Base-by-base conservation (phyloP, 2,888 invertebrate species). In the Latheticus oryzae region DNA sequence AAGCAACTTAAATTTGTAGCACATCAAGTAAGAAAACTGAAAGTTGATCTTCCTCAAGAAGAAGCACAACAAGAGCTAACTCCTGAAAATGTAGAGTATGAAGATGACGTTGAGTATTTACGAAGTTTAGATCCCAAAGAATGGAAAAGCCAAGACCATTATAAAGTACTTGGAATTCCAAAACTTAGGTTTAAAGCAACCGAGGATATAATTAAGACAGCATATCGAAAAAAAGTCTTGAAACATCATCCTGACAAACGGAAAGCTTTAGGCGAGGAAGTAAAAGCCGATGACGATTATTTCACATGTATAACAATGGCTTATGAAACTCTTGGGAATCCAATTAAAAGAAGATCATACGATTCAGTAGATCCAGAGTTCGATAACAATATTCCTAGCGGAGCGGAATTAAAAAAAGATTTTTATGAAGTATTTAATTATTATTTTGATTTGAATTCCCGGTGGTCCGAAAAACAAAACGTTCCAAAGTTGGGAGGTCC, bases 301-400 rank as follows among this genome's bases (percentile, higher is more conserved):
- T 99, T 98, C 78, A 95, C 97, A 0, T 98, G 98, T 77, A 99
- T 99, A 68, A 98, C 97, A 1, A 93, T 93, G 83, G 97, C 97
- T 3, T 96, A 95, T 81, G 97, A 98, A 81, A 93, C 89, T 53
- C 78, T 91, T 48, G 95, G 96, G 0, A 92, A 88, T 64, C 85
- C 89, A 5, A 79, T 84, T 13, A 93, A 91, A 73, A 84, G 97
- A 57, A 84, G 93, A 55, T 91, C 97, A 0, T 99, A 92, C 76
- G 99, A 99, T 79, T 98, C 97, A 3, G 90, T 99, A 30, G 99
- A 99, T 79, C 95, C 95, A 0, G 86, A 88, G 61, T 95, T 98
- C 77, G 95, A 96, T 74, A 94, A 99, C 73, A 82, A 84, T 26
- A 81, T 97, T 40, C 98, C 98, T 1, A 82, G 87, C 1, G 84